Percentiles rank a stretch among this genome's conserved stretches.
phyloP scores from a whole-genome alignment of 2,113 vertebrate genomes.

The Notechis scutatus region DNA sequence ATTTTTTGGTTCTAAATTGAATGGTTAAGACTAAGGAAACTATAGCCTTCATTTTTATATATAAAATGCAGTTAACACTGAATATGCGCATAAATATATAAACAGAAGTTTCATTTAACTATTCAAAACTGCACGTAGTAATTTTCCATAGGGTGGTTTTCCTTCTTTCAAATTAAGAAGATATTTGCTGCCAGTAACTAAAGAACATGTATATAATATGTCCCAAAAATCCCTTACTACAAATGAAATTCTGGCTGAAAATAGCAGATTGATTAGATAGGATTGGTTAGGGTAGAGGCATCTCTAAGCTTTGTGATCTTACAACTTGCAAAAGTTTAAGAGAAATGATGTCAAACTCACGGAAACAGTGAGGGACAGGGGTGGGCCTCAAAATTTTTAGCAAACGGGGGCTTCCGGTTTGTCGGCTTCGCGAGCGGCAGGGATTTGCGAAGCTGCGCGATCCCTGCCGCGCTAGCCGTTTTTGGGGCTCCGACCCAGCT shows the following conservation, averaged over 20 bases:
- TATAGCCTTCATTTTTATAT: neutral
- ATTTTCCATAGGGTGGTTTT: neutral
- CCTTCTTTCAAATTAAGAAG: neutral
- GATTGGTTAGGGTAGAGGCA: neutral
- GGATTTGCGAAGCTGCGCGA: too few relatives aligned
- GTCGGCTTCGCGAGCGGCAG: too few relatives aligned
- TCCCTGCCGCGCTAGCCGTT: too few relatives aligned
- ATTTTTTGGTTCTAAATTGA: neutral
- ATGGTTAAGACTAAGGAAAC: neutral
- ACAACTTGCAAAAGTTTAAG: neutral
- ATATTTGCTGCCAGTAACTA: neutral
- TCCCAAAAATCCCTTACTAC: too few relatives aligned
- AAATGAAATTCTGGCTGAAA: neutral
- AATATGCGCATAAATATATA: neutral
- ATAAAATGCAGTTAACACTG: neutral
- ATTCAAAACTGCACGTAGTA: neutral
- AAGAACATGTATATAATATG: neutral
- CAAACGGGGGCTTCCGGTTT: too few relatives aligned
- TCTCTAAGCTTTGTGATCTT: neutral
- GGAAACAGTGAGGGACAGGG: too few relatives aligned
- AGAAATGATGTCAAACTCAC: neutral
- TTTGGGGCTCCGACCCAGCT: too few relatives aligned
- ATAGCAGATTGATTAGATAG: neutral
- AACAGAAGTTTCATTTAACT: neutral
- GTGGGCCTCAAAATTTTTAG: too few relatives aligned